Base-by-base conservation (phyloP, 1,140 invertebrate genomes). In the Eulimnadia texana region DNA sequence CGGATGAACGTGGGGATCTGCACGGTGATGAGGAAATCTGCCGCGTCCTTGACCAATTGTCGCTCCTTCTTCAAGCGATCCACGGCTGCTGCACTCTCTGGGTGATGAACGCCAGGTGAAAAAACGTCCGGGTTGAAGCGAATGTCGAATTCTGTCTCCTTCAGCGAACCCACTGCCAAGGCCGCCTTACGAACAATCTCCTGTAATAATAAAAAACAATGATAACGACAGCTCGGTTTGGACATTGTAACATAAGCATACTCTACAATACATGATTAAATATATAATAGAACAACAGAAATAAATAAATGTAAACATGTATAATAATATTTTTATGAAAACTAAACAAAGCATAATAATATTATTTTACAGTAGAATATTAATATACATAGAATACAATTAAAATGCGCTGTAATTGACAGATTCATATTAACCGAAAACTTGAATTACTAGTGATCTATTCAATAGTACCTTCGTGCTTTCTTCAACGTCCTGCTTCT, bases 101-200 rank as follows among this genome's bases (percentile, higher is more conserved):
- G 79, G 77, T 98, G 93, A 58, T 78, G 80, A 42, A 99, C 93
- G 61, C 90, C 90, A 1, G 89, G 86, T 3, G 93, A 97, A 76
- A 89, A 98, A 58, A 97, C 90, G 77, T 99, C 96, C 0, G 96
- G 93, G 77, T 99, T 99, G 73, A 99, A 99, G 55, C 92, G 81
- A 60, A 99, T 88, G 70, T 94, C 92, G 72, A 98, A 98, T 73
- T 97, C 93, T 47, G 82, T 87, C 62, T 93, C 89, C 70, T 91
- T 93, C 2, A 98, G 77, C 2, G 93, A 98, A 0, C 91, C 90
- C 19, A 98, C 93, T 49, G 89, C 85, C 11, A 80, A 72, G 16
- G 92, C 90, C 27, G 94, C 93, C 67, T 85, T 85, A 64, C 84
- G 84, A 0, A 98, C 88, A 50, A 97, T 91, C 61, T 90, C 88